These are phyloP conservation scores for Phaonia tiefii DNA, from an alignment of 2,888 invertebrate genomes.

Conservation along the genomic window DNA sequence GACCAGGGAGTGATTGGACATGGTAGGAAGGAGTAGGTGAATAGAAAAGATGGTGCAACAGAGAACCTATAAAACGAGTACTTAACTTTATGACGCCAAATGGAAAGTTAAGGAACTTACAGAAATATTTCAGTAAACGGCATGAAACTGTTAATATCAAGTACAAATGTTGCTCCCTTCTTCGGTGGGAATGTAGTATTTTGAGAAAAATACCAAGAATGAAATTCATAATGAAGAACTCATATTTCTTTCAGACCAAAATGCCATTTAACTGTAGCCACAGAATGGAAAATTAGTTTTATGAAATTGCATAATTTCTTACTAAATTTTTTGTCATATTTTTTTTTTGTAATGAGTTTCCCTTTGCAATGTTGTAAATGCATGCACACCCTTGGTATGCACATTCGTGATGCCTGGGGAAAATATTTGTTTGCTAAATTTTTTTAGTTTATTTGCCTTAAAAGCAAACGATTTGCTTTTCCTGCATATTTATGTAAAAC, in stretches of 20 bases:
- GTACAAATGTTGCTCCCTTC: conserved; percentile 54
- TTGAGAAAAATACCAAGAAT: too few relatives aligned
- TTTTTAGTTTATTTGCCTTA: background rate
- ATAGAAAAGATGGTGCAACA: background rate
- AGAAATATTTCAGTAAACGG: conserved; percentile 46
- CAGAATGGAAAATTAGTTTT: conserved; percentile 9
- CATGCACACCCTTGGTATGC: background rate
- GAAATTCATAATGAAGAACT: background rate
- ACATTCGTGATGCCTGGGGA: background rate
- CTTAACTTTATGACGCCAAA: conserved; percentile 38
- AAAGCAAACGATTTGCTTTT: background rate
- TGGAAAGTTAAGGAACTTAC: conserved; percentile 25
- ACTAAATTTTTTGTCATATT: conserved; percentile 13
- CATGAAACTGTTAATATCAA: conserved; percentile 59
- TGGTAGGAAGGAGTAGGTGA: background rate
- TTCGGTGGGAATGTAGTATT: too few relatives aligned
- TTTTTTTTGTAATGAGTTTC: conserved; percentile 1
- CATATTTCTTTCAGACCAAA: background rate
- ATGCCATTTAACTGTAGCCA: background rate
- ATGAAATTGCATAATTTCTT: conserved; percentile 23
- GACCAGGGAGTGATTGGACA: background rate
- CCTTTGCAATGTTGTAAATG: background rate
- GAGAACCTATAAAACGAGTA: background rate
- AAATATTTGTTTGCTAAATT: background rate
- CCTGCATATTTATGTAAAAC: conserved; percentile 1